Evolutionary conservation across 2,888 invertebrate genomes (phyloP), one percentile per base, ranked within the genome.

Genomic region (Drosophila niveifrons): DNA sequence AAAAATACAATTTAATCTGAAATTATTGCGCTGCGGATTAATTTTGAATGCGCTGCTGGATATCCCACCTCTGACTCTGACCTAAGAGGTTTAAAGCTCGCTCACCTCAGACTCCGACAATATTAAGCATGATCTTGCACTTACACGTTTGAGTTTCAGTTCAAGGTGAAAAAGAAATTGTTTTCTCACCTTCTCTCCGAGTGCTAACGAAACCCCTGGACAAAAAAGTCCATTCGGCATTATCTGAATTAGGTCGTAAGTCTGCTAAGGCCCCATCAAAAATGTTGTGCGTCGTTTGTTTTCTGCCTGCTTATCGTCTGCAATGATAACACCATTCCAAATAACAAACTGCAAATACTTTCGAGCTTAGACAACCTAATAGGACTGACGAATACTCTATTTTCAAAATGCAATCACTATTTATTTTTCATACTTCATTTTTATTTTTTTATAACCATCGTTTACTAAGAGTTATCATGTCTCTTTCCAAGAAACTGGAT

Each of bases 1-100:
- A 53, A 47, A 68, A 58, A 58, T 41, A 56, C 70, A 70, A 78
- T 65, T 69, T 72, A 89, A 88, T 85, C 86, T 68, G 58, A 88
- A 84, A 85, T 88, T 88, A 89, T 85, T 75, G 79, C 73, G 70
- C 64, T 69, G 59, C 67, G 72, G 89, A 89, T 84, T 87, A 89
- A 84, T 80, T 89, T 84, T 72, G 70, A 76, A 80, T 72, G 67
- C 72, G 55, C 56, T 59, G 52, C 75, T 65, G 75, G 53, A 56
- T 47, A 53, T 59, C 10, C 52, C 58, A 48, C 50, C 47, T 13
- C 34, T 39, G 39, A 36, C 46, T 23, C 29, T 6, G 3, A 51
- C 69, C 11, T n/a, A n/a, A 11, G 11, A 36, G 43, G 41, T 41
- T 57, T 31, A 39, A 65, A 13, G 23, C 29, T 47, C 23, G 52